These are phyloP conservation scores for Xenopus laevis DNA, from an alignment of 2,113 vertebrate genomes.

Conservation along the genomic window DNA sequence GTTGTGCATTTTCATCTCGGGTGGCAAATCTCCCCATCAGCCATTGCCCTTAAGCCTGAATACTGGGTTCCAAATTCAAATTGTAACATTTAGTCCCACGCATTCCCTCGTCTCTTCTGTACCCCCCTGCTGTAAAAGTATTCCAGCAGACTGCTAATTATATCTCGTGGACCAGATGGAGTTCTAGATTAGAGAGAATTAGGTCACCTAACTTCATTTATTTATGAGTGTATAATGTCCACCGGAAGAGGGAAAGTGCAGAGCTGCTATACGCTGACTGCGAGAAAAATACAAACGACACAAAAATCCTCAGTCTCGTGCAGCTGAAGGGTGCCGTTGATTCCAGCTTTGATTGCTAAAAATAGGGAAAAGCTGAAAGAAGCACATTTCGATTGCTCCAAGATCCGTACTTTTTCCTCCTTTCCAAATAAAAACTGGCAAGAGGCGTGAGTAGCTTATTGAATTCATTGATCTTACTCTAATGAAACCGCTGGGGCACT, in stretches of 20 bases:
- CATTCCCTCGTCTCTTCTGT: no score
- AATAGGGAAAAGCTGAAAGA: no score
- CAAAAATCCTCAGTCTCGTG: no score
- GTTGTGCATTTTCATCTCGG: no score
- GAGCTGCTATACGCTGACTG: not conserved
- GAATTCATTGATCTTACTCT: not conserved
- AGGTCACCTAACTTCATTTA: slow-evolving; percentile 5
- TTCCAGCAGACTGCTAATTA: not conserved
- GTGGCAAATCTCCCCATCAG: no score
- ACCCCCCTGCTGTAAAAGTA: not conserved
- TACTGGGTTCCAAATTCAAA: no score
- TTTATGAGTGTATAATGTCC: slow-evolving; percentile 1
- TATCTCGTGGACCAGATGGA: not conserved
- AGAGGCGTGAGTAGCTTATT: not conserved
- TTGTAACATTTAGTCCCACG: no score
- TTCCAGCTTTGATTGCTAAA: no score
- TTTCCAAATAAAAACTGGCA: not conserved
- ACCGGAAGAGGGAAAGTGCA: not conserved
- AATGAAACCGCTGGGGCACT: not conserved
- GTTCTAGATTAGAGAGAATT: slow-evolving; percentile 3
- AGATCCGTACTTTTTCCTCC: not conserved
- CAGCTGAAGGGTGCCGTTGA: no score
- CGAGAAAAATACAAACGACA: no score
- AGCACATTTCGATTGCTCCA: no score
- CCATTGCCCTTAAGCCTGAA: no score